Conservation (phyloP, 2,113 vertebrate genomes). For the Mionectes macconnelli region DNA sequence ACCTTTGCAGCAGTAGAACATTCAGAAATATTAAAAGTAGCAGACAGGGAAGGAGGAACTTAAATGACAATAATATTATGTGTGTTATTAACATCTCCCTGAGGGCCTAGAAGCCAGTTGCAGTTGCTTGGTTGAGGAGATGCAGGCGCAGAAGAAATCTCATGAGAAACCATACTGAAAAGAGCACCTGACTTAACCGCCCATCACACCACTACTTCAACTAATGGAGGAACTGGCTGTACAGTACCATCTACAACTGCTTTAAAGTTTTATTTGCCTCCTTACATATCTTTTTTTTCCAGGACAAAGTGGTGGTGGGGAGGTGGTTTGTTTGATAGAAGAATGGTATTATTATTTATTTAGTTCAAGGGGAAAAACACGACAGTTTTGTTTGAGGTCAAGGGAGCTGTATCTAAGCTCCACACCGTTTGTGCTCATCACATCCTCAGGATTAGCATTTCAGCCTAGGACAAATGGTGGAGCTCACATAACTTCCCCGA, state of each 20-base stretch:
- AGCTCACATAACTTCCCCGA: background rate
- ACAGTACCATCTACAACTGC: background rate
- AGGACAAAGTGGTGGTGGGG: accelerated
- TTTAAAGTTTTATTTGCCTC: background rate
- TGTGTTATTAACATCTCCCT: background rate
- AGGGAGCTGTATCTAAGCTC: background rate
- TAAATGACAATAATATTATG: background rate
- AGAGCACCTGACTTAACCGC: background rate
- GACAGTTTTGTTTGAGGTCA: background rate
- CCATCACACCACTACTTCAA: background rate
- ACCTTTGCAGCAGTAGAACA: background rate
- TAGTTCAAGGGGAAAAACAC: background rate
- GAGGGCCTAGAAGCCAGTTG: background rate
- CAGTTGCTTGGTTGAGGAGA: background rate
- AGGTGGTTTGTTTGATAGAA: background rate
- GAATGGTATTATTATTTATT: background rate
- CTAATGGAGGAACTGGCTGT: background rate
- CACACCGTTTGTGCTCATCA: too few species aligned
- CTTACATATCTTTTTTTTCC: background rate
- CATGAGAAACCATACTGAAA: background rate
- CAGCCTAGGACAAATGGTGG: background rate
- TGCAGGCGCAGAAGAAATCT: background rate
- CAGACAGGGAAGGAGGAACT: background rate
- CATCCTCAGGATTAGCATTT: background rate
- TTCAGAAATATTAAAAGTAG: background rate